Percentiles rank a stretch among this genome's conserved stretches.
Conservation (phyloP, 2,113 vertebrate genomes). For the Gallinago jamesoni region DNA sequence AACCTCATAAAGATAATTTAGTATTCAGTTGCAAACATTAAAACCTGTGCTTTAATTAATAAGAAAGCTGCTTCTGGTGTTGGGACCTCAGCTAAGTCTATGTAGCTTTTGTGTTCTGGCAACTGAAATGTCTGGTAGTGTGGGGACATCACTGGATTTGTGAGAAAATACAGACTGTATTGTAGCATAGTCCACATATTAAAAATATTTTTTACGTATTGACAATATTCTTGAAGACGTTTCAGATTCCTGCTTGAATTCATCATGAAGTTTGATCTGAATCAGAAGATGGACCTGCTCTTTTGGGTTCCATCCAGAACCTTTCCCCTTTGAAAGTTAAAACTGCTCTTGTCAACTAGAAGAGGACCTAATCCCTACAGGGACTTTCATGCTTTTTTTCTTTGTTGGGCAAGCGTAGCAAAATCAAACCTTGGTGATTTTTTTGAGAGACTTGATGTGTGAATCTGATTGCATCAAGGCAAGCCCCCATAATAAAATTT, state of each 20-base stretch:
- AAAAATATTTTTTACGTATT: neutral
- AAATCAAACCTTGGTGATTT: neutral
- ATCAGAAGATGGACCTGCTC: neutral
- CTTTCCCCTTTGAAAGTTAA: neutral
- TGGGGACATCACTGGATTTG: neutral
- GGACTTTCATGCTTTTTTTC: neutral
- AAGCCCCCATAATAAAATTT: neutral
- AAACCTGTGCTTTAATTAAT: neutral
- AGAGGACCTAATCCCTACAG: neutral
- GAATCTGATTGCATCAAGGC: neutral
- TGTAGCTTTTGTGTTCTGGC: neutral
- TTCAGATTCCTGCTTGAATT: neutral
- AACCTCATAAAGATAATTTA: neutral
- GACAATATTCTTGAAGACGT: neutral
- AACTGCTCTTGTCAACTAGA: neutral
- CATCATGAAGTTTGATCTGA: neutral
- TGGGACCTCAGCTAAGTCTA: neutral
- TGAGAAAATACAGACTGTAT: neutral
- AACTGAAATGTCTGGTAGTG: neutral
- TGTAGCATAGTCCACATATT: neutral
- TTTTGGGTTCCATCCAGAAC: neutral
- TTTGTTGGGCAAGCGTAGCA: neutral
- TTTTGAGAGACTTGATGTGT: neutral
- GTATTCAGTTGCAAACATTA: neutral
- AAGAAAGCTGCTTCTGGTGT: neutral